Evolutionary conservation across 1,140 invertebrate genomes (phyloP).

Genomic region (Cydia pomonella): DNA sequence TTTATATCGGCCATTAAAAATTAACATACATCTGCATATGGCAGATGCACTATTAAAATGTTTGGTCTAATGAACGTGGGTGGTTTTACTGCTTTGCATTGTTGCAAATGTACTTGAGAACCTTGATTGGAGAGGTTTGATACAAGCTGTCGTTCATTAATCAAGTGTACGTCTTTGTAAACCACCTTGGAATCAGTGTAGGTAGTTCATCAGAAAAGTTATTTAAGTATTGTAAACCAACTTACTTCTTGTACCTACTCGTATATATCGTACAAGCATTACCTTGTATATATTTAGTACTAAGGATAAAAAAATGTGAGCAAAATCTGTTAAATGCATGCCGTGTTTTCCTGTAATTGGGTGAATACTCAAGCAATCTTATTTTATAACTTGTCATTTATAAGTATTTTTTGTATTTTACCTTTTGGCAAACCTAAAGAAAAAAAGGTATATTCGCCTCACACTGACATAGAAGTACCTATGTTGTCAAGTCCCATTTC

Average conservation of each 20-base stretch:
- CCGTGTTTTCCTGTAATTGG: too few species aligned
- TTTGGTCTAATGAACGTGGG: conserved; percentile 9
- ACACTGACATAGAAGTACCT: too few species aligned
- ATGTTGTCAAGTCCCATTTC: too few species aligned
- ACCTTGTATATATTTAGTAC: too few species aligned
- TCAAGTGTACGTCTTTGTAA: conserved; percentile 12
- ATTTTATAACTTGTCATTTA: too few species aligned
- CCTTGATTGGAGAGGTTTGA: not conserved
- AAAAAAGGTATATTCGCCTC: too few species aligned
- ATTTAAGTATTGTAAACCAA: not conserved
- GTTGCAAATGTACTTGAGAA: not conserved
- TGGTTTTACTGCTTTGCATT: not conserved
- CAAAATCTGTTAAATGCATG: too few species aligned
- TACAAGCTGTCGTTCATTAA: not conserved
- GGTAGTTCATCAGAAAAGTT: not conserved
- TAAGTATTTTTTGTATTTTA: too few species aligned
- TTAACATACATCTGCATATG: conserved; percentile 10
- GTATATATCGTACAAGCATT: too few species aligned
- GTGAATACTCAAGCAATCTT: too few species aligned
- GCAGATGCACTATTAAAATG: conserved; percentile 4
- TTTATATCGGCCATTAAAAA: conserved; percentile 12
- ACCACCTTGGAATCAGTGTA: not conserved
- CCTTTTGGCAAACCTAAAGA: too few species aligned
- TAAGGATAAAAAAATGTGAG: too few species aligned
- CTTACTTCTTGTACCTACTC: not conserved